phyloP scores from a whole-genome alignment of 1,140 invertebrate genomes.

The Bombus cullumanus region DNA sequence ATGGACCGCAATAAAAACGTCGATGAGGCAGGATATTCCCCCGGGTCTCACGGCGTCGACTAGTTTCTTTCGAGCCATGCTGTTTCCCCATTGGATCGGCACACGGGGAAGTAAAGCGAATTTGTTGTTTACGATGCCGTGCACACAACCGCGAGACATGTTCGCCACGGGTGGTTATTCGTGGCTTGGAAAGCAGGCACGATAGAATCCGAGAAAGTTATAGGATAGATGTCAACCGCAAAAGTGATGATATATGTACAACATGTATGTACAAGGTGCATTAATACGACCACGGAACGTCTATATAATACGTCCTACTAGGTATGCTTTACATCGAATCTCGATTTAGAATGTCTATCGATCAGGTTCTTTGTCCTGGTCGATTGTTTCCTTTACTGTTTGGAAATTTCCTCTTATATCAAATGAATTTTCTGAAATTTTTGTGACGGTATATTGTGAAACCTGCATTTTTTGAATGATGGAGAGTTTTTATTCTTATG shows the following conservation, averaged over 20 bases:
- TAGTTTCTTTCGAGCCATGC: background rate
- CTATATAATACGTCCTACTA: no score
- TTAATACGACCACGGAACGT: background rate
- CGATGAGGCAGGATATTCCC: slow-evolving; percentile 13
- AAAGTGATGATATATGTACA: background rate
- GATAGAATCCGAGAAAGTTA: slow-evolving; percentile 21
- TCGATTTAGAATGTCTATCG: background rate
- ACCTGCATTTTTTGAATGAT: no score
- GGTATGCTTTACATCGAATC: slow-evolving; percentile 14
- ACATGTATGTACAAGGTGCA: no score
- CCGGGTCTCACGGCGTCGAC: background rate
- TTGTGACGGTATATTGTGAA: background rate
- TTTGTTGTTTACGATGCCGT: slow-evolving; percentile 34
- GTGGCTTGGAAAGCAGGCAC: background rate
- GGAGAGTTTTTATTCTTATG: no score
- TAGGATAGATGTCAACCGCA: slow-evolving; percentile 1
- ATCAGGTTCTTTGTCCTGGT: no score
- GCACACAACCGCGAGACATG: slow-evolving; percentile 17
- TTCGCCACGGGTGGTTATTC: slow-evolving; percentile 39
- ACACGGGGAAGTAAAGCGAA: slow-evolving; percentile 5
- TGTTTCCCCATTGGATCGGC: background rate
- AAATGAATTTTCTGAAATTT: background rate
- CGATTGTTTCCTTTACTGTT: background rate
- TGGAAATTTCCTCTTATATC: background rate
- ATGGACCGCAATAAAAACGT: slow-evolving; percentile 22